These are phyloP conservation scores for Phalacrocorax pelagicus DNA, from an alignment of 2,113 vertebrate genomes.

Conservation along the genomic window DNA sequence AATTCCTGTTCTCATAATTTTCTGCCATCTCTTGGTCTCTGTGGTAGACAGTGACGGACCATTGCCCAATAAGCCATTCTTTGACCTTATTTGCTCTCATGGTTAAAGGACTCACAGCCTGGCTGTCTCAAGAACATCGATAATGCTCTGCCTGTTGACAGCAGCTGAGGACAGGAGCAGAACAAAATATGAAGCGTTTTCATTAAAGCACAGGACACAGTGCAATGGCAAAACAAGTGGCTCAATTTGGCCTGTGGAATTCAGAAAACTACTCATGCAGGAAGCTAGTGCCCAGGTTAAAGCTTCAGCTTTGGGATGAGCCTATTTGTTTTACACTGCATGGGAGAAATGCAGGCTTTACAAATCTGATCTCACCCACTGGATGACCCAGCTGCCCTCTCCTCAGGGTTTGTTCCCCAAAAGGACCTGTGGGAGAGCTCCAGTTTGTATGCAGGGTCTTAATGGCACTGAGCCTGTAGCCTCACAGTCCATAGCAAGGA, in stretches of 20 bases:
- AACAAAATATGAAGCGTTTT: background rate
- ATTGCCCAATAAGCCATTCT: background rate
- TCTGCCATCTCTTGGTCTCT: background rate
- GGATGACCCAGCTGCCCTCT: background rate
- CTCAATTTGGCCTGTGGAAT: background rate
- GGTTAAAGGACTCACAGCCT: background rate
- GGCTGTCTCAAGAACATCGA: background rate
- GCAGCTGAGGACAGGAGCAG: background rate
- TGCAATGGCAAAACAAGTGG: rapidly evolving
- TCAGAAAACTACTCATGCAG: rapidly evolving
- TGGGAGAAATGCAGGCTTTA: background rate
- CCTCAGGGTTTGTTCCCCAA: background rate
- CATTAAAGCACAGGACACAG: background rate
- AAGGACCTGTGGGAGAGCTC: background rate
- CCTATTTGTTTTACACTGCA: background rate
- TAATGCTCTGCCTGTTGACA: background rate
- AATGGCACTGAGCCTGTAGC: background rate
- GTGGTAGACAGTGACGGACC: background rate
- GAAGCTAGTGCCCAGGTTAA: background rate
- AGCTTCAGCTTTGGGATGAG: background rate
- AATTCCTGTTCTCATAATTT: background rate
- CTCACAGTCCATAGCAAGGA: background rate
- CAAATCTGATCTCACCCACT: background rate
- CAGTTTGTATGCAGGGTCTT: background rate
- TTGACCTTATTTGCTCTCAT: background rate